phyloP scores from a whole-genome alignment of 2,113 vertebrate genomes.

The Mirounga angustirostris region DNA sequence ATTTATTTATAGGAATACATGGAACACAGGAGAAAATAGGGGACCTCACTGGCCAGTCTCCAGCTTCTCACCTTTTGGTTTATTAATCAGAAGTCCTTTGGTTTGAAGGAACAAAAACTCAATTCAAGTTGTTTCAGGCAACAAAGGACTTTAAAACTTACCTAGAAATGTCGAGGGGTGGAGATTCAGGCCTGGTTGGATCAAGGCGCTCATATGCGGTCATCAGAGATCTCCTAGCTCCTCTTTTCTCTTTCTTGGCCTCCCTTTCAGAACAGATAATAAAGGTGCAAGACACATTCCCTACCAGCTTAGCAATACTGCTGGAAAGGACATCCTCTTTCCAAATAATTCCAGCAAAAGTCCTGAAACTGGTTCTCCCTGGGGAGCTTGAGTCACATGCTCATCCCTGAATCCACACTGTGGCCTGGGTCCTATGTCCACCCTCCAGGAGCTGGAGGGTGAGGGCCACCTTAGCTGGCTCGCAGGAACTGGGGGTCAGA shows the following conservation, averaged over 20 bases:
- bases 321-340: not conserved
- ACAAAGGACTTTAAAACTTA: not conserved
- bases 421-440: not conserved
- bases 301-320: not conserved
- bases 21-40: not conserved
- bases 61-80: not conserved
- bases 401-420: not conserved
- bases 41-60: not conserved
- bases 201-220: not conserved
- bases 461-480: not conserved
- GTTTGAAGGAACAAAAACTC: not conserved
- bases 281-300: not conserved
- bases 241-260: not conserved
- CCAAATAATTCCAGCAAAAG: not conserved
- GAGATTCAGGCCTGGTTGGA: not conserved
- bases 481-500: not conserved
- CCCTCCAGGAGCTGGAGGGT: not conserved
- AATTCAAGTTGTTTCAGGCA: not conserved
- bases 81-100: not conserved
- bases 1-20: not conserved
- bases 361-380: not conserved
- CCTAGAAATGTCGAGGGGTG: not conserved
- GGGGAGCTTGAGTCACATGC: not conserved
- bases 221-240: not conserved
- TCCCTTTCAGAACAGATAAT: not conserved